phyloP scores from a whole-genome alignment of 1,140 invertebrate species.

The Sminthurinus signatus region DNA sequence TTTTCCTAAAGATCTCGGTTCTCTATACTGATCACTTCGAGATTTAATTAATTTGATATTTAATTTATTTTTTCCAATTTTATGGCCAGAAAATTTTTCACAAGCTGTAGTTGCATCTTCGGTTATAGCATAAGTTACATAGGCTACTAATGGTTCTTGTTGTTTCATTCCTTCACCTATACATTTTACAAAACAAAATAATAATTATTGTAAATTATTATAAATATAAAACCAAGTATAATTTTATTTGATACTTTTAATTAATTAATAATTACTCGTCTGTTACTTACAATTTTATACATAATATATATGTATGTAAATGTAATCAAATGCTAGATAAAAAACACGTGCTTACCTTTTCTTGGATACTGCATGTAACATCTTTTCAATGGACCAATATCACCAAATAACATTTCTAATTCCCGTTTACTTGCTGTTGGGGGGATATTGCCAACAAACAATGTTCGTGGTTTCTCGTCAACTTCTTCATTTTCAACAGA shows the following conservation, averaged over 20 bases:
- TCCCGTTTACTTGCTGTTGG: slow-evolving; percentile 23
- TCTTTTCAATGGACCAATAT: slow-evolving; percentile 35
- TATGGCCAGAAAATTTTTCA: slow-evolving; percentile 15
- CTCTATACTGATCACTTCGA: slow-evolving; percentile 18
- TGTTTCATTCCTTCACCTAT: slow-evolving; percentile 2
- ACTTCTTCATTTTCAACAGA: slow-evolving; percentile 7
- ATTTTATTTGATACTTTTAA: too few relatives aligned
- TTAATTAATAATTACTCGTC: too few relatives aligned
- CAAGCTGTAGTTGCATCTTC: slow-evolving; percentile 30
- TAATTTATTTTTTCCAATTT: slow-evolving; percentile 25
- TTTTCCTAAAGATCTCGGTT: not conserved
- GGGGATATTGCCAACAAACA: slow-evolving; percentile 40
- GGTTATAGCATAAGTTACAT: slow-evolving; percentile 31
- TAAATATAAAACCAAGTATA: too few relatives aligned
- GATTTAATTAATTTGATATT: slow-evolving; percentile 30
- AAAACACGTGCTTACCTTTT: slow-evolving; percentile 25
- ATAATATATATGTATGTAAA: too few relatives aligned
- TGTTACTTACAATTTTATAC: too few relatives aligned
- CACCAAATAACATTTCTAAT: slow-evolving; percentile 37
- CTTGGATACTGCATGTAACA: slow-evolving; percentile 36
- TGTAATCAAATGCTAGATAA: too few relatives aligned
- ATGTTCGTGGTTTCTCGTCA: slow-evolving; percentile 34
- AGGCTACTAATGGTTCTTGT: slow-evolving; percentile 25
- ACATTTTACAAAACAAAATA: slow-evolving; percentile 1
- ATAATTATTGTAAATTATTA: slow-evolving; percentile 12